These are phyloP conservation scores for Tiliacea citrago DNA, from an alignment of 2,888 invertebrate species.

Conservation along the genomic window DNA sequence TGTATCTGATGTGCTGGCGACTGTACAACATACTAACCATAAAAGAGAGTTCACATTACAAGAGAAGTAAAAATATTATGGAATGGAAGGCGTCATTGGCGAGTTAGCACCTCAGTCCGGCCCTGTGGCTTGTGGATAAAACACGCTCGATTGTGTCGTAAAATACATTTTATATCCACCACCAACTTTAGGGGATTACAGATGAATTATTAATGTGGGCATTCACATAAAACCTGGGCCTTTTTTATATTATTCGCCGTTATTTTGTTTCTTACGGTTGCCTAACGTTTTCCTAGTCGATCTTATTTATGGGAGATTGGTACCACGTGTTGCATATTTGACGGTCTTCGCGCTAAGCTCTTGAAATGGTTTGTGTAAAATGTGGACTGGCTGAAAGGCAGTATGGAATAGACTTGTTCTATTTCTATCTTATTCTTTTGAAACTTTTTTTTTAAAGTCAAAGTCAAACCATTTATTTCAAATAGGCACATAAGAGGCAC, in stretches of 20 bases:
- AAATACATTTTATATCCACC: constrained; percentile 81
- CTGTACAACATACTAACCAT: constrained; percentile 14
- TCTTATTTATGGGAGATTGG: constrained; percentile 64
- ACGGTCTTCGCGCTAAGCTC: constrained; percentile 57
- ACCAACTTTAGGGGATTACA: constrained; percentile 83
- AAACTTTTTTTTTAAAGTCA: too few relatives aligned
- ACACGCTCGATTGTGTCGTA: constrained; percentile 82
- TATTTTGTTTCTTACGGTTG: constrained; percentile 70
- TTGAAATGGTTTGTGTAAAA: constrained; percentile 54
- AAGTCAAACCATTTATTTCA: too few relatives aligned
- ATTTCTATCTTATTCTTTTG: constrained; percentile 13
- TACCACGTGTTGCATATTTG: constrained; percentile 67
- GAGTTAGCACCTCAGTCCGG: constrained; percentile 65
- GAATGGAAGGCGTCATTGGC: constrained; percentile 49
- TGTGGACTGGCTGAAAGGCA: constrained; percentile 46
- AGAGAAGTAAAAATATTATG: constrained; percentile 48
- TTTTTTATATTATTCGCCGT: constrained; percentile 76
- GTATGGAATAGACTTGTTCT: constrained; percentile 27
- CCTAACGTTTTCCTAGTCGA: constrained; percentile 65
- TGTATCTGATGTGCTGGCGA: too few relatives aligned
- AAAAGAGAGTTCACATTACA: constrained; percentile 43
- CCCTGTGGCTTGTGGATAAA: constrained; percentile 73
- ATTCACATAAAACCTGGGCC: constrained; percentile 82
- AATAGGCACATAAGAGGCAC: too few relatives aligned
- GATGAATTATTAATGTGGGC: constrained; percentile 88